These are phyloP conservation scores for Sparidentex hasta DNA, from an alignment of 2,797 vertebrate species.

Conservation along the genomic window DNA sequence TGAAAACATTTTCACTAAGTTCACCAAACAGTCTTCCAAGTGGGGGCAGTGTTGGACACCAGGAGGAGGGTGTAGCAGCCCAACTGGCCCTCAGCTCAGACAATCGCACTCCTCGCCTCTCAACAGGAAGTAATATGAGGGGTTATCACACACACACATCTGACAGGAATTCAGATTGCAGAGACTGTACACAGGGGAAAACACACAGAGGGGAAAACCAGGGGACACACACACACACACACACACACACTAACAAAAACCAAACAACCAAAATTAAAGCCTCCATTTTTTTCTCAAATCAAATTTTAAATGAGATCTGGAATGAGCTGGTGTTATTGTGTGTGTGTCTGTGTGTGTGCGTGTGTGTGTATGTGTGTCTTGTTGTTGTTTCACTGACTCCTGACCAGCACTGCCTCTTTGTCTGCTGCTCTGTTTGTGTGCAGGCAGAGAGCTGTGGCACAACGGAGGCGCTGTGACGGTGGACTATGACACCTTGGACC, in stretches of 20 bases:
- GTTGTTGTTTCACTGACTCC: conserved; percentile 51
- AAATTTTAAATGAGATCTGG: background rate
- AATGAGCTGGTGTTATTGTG: conserved; percentile 27
- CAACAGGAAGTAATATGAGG: conserved; percentile 76
- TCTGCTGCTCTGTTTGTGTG: conserved; percentile 40
- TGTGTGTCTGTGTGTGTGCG: conserved; percentile 5
- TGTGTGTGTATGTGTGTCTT: conserved; percentile 21
- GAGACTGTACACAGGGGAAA: conserved; percentile 43
- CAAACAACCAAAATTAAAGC: conserved; percentile 1
- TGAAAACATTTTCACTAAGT: background rate
- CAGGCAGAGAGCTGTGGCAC: conserved; percentile 87
- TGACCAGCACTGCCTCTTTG: conserved; percentile 46
- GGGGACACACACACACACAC: conserved; percentile 1
- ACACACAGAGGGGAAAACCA: conserved; percentile 24
- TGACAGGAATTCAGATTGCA: conserved; percentile 72
- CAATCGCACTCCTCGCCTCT: conserved; percentile 46
- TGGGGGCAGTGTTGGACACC: conserved; percentile 67
- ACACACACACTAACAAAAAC: background rate
- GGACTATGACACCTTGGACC: conserved; percentile 90
- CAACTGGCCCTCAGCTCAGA: conserved; percentile 11
- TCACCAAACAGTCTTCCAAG: conserved; percentile 40
- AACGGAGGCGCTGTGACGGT: conserved; percentile 83
- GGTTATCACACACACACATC: conserved; percentile 73
- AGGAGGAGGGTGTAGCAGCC: background rate
- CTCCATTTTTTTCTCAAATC: conserved; percentile 5